phyloP scores from a whole-genome alignment of 1,140 invertebrate genomes.

The Matsumurasca onukii region DNA sequence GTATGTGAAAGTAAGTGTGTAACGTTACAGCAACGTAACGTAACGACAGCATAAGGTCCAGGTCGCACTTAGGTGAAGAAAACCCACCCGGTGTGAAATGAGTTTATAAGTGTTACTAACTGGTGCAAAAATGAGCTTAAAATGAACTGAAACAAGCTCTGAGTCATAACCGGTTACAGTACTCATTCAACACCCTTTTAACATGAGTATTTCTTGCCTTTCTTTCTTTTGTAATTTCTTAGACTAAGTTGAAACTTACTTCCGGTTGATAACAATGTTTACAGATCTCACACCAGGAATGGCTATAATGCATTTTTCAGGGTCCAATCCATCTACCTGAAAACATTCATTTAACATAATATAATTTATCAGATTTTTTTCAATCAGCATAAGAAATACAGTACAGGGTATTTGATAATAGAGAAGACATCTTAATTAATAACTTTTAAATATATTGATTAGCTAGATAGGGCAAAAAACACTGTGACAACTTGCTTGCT shows the following conservation, averaged over 20 bases:
- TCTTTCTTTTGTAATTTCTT: not conserved
- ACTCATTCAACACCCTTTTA: not conserved
- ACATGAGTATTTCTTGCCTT: not conserved
- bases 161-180: not conserved
- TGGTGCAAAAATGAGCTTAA: not conserved
- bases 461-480: not conserved
- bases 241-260: not conserved
- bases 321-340: conserved; percentile 25
- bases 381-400: not conserved
- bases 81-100: too few relatives aligned
- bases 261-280: not conserved
- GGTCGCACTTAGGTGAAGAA: too few relatives aligned
- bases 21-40: too few relatives aligned
- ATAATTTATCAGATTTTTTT: not conserved
- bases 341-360: conserved; percentile 28
- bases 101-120: too few relatives aligned
- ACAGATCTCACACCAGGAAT: not conserved
- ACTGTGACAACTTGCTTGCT: not conserved
- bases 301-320: not conserved
- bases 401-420: not conserved
- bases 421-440: not conserved
- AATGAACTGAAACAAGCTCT: not conserved
- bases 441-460: not conserved
- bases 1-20: too few relatives aligned
- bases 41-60: too few relatives aligned